Base-by-base conservation (phyloP, 2,888 invertebrate species). In the Nudaria mundana region DNA sequence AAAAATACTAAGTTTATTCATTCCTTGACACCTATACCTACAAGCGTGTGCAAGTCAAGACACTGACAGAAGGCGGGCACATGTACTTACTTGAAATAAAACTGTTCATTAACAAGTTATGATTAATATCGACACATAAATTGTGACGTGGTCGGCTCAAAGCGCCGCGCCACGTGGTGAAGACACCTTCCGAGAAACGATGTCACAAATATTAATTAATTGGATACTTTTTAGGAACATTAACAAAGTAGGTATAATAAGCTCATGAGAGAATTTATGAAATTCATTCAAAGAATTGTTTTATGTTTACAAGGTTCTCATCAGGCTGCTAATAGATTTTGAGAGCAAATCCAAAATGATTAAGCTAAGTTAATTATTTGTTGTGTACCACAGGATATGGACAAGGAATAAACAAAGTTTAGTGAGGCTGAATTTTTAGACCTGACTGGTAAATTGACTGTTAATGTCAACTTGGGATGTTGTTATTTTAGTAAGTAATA, bases 81-180 rank as follows among this genome's bases (percentile, higher is more conserved):
- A 40, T 47, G 48, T 31, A 52, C 47, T 51, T 31, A 52, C 47
- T 51, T 63, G 47, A 57, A 55, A 56, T 56, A 56, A 49, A 53
- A 48, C 55, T 48, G 48, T 69, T 75, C 68, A 75, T 75, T 70
- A 72, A 66, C 61, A 48, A 63, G 64, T 57, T 71, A 76, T 76
- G 80, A 84, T 81, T 74, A 80, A 81, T 81, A 76, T 65, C 53
- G 46, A 52, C 46, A 63, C 74, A 74, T 84, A 82, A 84, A 84
- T 82, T 66, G 63, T 70, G 61, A 61, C 56, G 61, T 66, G 59
- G 56, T 49, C 57, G 62, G 58, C 63, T 61, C 73, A 72, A 76
- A 66, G 42, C 66, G 65, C 59, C 41, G 54, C 48, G 40, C 51
- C 70, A 71, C 62, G 58, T 69, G 66, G 64, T 52, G 51, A 18